Conservation (phyloP, 2,888 invertebrate species). For the Chymomyza procnemis region DNA sequence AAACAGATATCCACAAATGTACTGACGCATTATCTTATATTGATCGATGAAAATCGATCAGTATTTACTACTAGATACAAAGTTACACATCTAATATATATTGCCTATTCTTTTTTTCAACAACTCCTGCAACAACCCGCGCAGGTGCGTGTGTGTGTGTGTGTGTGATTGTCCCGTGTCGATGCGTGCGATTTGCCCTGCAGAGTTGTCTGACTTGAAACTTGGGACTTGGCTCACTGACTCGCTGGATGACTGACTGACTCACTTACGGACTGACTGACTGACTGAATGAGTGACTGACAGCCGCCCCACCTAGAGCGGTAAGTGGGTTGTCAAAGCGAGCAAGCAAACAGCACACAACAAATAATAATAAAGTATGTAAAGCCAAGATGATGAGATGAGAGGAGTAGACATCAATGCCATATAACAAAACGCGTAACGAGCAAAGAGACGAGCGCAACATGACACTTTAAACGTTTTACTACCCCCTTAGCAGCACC, state of each 20-base stretch:
- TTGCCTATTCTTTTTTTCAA: too few species aligned
- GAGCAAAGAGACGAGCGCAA: conserved; percentile 44
- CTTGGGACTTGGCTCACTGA: neutral
- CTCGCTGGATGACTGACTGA: too few species aligned
- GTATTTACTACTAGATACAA: too few species aligned
- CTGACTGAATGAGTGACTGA: neutral
- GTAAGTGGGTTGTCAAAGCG: conserved; percentile 72
- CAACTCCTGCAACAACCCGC: too few species aligned
- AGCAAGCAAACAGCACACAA: conserved; percentile 66
- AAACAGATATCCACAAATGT: too few species aligned
- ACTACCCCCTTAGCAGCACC: neutral
- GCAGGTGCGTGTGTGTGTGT: neutral
- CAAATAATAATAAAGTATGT: conserved; percentile 63
- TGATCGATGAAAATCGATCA: too few species aligned
- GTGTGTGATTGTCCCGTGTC: conserved; percentile 33
- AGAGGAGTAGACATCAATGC: neutral
- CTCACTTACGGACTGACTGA: neutral
- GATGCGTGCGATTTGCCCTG: conserved; percentile 67
- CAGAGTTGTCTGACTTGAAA: conserved; percentile 4
- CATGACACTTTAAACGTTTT: conserved; percentile 68
- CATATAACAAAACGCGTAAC: conserved; percentile 24
- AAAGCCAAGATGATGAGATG: neutral
- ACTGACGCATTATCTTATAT: too few species aligned
- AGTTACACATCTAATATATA: too few species aligned
- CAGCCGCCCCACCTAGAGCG: conserved; percentile 35